Evolutionary conservation across 2,888 invertebrate species (phyloP).

Genomic region (Chrysolina haemoptera): DNA sequence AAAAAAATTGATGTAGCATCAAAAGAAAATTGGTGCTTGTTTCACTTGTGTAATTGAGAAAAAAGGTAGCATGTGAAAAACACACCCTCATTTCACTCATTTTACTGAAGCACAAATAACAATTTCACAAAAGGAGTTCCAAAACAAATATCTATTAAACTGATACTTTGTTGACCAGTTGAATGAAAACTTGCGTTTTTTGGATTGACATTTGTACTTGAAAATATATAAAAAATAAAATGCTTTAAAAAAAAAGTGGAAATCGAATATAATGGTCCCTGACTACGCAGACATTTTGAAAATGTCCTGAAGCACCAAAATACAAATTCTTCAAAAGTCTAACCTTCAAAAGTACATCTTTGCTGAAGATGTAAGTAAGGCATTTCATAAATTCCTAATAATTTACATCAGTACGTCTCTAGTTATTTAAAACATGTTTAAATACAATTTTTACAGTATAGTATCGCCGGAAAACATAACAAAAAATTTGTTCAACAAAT

Average conservation of each 20-base stretch:
- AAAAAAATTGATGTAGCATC: neutral
- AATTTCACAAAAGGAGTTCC: neutral
- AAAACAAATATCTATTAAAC: constrained; percentile 1
- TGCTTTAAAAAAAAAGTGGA: constrained; percentile 27
- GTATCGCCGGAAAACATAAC: constrained; percentile 9
- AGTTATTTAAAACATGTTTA: constrained; percentile 39
- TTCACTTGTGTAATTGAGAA: neutral
- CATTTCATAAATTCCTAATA: constrained; percentile 46
- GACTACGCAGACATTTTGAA: constrained; percentile 48
- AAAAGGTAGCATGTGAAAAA: too few relatives aligned
- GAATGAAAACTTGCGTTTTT: constrained; percentile 12
- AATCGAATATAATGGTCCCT: constrained; percentile 50
- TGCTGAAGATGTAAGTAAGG: constrained; percentile 54
- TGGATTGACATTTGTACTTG: constrained; percentile 27
- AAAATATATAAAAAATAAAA: constrained; percentile 31
- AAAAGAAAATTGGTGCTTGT: neutral
- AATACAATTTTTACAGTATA: constrained; percentile 35
- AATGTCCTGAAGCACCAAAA: constrained; percentile 54
- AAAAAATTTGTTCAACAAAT: neutral
- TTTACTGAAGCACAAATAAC: neutral
- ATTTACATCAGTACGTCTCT: constrained; percentile 52
- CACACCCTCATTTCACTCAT: neutral
- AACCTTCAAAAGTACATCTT: constrained; percentile 56
- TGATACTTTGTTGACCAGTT: constrained; percentile 14
- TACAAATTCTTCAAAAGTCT: constrained; percentile 48